Evolutionary conservation across 2,113 vertebrate species (phyloP).

Genomic region (Ptilonorhynchus violaceus): DNA sequence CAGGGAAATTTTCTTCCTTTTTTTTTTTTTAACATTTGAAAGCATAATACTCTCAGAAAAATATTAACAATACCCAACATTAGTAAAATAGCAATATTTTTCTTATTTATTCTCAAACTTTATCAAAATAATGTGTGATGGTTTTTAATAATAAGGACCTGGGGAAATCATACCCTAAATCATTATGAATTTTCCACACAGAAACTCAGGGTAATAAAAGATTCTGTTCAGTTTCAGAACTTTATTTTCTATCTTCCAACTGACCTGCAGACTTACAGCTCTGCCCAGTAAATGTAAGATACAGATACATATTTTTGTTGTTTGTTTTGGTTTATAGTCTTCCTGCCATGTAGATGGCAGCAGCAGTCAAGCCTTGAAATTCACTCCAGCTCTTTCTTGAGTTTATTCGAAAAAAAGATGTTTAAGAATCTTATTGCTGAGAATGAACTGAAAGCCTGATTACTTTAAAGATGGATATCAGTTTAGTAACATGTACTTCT

Average conservation of each 20-base stretch:
- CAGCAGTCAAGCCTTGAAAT: slow-evolving; percentile 73
- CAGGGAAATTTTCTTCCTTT: neutral
- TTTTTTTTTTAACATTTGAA: neutral
- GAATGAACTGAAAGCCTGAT: slow-evolving; percentile 1
- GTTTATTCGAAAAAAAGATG: neutral
- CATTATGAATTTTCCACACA: neutral
- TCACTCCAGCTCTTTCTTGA: neutral
- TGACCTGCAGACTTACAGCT: neutral
- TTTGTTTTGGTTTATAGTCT: slow-evolving; percentile 51
- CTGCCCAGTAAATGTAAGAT: neutral
- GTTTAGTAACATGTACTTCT: neutral
- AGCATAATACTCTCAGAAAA: neutral
- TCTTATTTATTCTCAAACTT: neutral
- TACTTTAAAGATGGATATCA: slow-evolving; percentile 22
- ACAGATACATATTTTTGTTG: neutral
- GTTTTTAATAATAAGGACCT: neutral
- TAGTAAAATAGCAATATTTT: neutral
- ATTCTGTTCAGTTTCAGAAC: neutral
- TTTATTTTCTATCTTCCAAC: neutral
- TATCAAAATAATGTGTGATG: neutral
- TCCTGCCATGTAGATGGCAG: slow-evolving; percentile 75
- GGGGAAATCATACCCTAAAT: neutral
- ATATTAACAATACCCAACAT: neutral
- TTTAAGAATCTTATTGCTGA: neutral
- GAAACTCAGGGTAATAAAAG: neutral